Base-by-base conservation (phyloP, 2,797 vertebrate genomes). In the Nannoperca australis region DNA sequence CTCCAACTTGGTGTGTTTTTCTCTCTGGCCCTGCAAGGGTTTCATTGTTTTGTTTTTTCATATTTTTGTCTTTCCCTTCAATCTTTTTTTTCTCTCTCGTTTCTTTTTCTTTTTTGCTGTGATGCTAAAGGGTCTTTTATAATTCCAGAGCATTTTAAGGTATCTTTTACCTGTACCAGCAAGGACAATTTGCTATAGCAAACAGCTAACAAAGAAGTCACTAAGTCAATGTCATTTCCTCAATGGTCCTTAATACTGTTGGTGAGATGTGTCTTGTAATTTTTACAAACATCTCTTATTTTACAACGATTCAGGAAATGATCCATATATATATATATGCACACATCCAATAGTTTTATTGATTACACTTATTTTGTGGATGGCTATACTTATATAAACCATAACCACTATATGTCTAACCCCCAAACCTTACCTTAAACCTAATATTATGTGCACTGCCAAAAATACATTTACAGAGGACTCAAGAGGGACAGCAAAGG, bases 1-100 rank as follows among this genome's bases (percentile, higher is more conserved):
- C 72, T 78, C 55, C 34, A 32, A 24, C 58, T 78, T 58, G 24
- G 47, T 53, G 24, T 0, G 0, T 12, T 74, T 77, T 84, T n/a
- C 55, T 68, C 34, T 3, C 71, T 40, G 47, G 53, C 40, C 36
- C 11, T 45, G 40, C 22, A 15, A 42, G 73, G 27, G 15, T 63
- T 73, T 24, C n/a, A 44, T 36, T 78, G n/a, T 34, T n/a, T n/a
- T n/a, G n/a, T 40, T 20, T 22, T 45, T 18, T 38, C 15, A 45
- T n/a, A 13, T 53, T 54, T 73, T 44, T 30, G 30, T 65, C 22
- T 18, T 40, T 56, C n/a, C 9, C 47, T 30, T 62, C 14, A 34
- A 45, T 71, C 30, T 44, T 22, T 38, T 44, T 36, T 56, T 62
- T n/a, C n/a, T 36, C 20, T 54, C 24, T 64, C 42, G 54, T 69